Conservation (phyloP, 2,888 invertebrate species). For the Dendrolimus houi region DNA sequence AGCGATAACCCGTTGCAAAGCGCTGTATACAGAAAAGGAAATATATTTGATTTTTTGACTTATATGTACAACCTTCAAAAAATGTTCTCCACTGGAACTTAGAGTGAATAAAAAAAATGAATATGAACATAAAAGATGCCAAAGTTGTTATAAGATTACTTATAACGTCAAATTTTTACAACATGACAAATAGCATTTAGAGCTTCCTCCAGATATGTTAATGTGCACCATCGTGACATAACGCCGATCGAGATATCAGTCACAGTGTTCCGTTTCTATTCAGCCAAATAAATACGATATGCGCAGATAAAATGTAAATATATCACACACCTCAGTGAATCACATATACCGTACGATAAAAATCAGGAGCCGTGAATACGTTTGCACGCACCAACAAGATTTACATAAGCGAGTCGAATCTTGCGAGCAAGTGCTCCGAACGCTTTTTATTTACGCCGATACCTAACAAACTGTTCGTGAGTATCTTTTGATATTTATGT, state of each 20-base stretch:
- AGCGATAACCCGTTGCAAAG: too few species aligned
- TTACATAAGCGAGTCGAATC: constrained; percentile 18
- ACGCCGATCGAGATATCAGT: not conserved
- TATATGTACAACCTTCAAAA: too few species aligned
- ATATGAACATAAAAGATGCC: too few species aligned
- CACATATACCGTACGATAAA: constrained; percentile 33
- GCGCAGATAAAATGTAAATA: constrained; percentile 30
- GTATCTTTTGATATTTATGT: not conserved
- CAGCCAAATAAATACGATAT: constrained; percentile 4
- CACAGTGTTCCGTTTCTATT: not conserved
- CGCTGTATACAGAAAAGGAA: too few species aligned
- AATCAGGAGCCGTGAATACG: constrained; percentile 44
- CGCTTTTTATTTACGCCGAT: not conserved
- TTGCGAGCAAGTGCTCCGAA: constrained; percentile 1
- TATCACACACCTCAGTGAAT: constrained; percentile 40
- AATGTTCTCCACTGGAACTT: too few species aligned
- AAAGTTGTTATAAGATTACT: too few species aligned
- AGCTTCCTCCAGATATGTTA: not conserved
- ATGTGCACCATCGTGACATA: not conserved
- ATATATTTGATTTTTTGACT: too few species aligned
- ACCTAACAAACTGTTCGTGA: not conserved
- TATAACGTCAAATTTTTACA: too few species aligned
- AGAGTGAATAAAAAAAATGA: too few species aligned
- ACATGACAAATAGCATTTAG: not conserved
- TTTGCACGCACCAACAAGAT: constrained; percentile 38